Evolutionary conservation across 1,140 invertebrate species (phyloP), one percentile per base, ranked within the genome.

Genomic region (Notospermus geniculatus): DNA sequence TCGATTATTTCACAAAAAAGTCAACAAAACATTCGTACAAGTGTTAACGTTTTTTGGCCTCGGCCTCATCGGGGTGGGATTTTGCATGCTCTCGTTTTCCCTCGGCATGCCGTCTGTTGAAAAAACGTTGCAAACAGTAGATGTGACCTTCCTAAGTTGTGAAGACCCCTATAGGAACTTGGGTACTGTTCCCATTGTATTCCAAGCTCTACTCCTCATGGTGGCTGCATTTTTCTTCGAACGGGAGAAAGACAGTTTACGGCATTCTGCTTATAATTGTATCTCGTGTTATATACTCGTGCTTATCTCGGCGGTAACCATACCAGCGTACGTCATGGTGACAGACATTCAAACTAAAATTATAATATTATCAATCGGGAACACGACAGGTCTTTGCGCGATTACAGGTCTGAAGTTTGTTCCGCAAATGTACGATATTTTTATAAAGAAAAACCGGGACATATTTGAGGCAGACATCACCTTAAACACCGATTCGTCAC

Each of bases 341-440:
- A 5, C n/a, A 7, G 4, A 19, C 9, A n/a, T 7, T 5, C n/a
- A 50, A 19, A 5, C 46, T 5, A 19, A 27, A n/a, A 50, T 50
- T 23, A 5, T 50, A 23, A 50, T 50, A 50, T 27, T 50, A n/a
- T 7, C 46, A n/a, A 5, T 50, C 4, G 25, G 19, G n/a, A 23
- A 23, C n/a, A 5, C 46, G 4, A 5, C n/a, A 50, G 25, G 5
- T 9, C 46, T 7, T 9, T 27, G 4, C n/a, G 25, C 46, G n/a
- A 23, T 50, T 23, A 50, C 46, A 5, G 46, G 46, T 19, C n/a
- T 50, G 4, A 50, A 50, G 46, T 50, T 50, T 27, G 4, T 19
- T 7, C 46, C 46, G 46, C n/a, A 50, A 27, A 23, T 50, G n/a
- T 50, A 50, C 46, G 32, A 36, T 36, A 36, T 36, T 36, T 36